These are phyloP conservation scores for Nilaparvata lugens DNA, from an alignment of 1,140 invertebrate species.

Conservation along the genomic window DNA sequence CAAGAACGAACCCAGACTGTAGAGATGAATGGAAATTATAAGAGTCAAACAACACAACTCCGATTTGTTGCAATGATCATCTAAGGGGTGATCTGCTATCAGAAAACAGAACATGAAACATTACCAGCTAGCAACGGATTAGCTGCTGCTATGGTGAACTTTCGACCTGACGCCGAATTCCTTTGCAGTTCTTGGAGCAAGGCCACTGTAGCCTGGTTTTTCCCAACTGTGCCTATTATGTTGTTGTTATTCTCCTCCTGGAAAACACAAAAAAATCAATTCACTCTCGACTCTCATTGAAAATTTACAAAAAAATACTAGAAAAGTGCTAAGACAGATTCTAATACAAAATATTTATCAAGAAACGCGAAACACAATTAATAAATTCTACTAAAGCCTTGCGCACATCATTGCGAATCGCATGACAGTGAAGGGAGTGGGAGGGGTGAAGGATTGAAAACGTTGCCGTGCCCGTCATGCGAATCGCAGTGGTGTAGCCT, in stretches of 20 bases:
- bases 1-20: no score
- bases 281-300: no score
- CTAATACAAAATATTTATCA: neutral
- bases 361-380: no score
- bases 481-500: no score
- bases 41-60: neutral
- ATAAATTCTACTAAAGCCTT: no score
- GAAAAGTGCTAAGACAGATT: neutral
- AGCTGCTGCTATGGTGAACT: constrained; percentile 69
- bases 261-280: constrained; percentile 15
- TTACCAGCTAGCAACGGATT: constrained; percentile 68
- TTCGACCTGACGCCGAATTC: constrained; percentile 46
- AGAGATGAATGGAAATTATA: neutral
- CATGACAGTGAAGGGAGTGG: no score
- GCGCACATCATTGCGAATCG: no score
- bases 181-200: constrained; percentile 29
- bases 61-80: no score
- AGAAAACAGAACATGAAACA: neutral
- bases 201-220: constrained; percentile 28
- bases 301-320: no score
- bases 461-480: no score
- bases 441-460: no score
- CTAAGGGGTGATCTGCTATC: no score
- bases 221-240: constrained; percentile 22
- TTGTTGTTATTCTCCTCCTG: constrained; percentile 35